phyloP scores from a whole-genome alignment of 2,888 invertebrate genomes.

The Watsonalla binaria region DNA sequence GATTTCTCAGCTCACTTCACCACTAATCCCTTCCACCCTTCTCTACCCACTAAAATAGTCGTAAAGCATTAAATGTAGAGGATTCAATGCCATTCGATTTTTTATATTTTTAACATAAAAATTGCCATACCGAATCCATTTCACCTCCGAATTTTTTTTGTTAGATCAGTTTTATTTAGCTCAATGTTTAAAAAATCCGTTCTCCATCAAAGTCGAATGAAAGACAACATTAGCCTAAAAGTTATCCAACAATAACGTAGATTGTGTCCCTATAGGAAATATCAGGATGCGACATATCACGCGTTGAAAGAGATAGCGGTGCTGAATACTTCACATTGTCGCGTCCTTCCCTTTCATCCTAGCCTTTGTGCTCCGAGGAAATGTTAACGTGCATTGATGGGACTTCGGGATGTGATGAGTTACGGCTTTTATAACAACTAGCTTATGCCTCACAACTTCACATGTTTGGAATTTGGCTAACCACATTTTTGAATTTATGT shows the following conservation, averaged over 20 bases:
- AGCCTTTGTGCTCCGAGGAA: slow-evolving; percentile 13
- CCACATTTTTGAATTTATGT: too few species aligned
- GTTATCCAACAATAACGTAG: slow-evolving; percentile 12
- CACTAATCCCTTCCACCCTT: slow-evolving; percentile 3
- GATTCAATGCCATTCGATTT: too few species aligned
- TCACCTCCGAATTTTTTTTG: too few species aligned
- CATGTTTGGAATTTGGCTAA: too few species aligned
- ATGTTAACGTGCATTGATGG: slow-evolving; percentile 12
- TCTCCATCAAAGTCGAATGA: slow-evolving; percentile 9
- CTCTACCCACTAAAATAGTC: slow-evolving; percentile 3
- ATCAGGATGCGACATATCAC: background rate
- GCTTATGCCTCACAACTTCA: too few species aligned
- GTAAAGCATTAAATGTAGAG: too few species aligned
- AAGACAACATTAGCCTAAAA: slow-evolving; percentile 3
- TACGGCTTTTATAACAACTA: too few species aligned
- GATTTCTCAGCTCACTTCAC: background rate
- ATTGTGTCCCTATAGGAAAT: slow-evolving; percentile 7
- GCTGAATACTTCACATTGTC: slow-evolving; percentile 11
- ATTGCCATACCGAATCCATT: too few species aligned
- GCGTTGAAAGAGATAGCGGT: slow-evolving; percentile 16
- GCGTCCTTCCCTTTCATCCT: slow-evolving; percentile 17
- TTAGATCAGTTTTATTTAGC: too few species aligned
- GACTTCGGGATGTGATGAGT: background rate
- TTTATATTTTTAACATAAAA: too few species aligned
- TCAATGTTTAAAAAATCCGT: too few species aligned